Conservation (phyloP, 2,888 invertebrate genomes). For the Liopterus haemorrhoidalis region DNA sequence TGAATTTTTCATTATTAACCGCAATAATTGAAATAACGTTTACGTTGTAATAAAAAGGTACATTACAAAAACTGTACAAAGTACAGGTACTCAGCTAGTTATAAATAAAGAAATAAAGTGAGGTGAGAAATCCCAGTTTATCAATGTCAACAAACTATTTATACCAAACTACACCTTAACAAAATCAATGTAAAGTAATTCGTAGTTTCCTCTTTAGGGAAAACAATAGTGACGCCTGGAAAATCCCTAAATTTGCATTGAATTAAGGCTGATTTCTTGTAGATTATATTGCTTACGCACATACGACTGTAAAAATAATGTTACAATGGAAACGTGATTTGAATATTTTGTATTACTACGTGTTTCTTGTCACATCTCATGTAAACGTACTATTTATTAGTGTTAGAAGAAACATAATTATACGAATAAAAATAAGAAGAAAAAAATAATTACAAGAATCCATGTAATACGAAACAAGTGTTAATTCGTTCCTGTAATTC, state of each 20-base stretch:
- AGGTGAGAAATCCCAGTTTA: not conserved
- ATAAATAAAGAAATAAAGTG: conserved; percentile 5
- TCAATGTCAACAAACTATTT: not conserved
- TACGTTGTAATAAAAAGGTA: too few species aligned
- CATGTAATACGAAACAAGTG: too few species aligned
- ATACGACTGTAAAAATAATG: conserved; percentile 6
- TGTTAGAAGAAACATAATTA: too few species aligned
- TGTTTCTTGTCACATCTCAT: conserved; percentile 7
- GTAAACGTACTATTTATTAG: conserved; percentile 3
- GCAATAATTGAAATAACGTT: too few species aligned
- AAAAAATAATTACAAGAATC: too few species aligned
- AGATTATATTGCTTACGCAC: conserved; percentile 1
- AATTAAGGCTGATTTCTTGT: conserved; percentile 2
- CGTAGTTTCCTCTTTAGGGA: not conserved
- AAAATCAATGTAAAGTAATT: not conserved
- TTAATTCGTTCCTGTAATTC: too few species aligned
- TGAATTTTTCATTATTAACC: too few species aligned
- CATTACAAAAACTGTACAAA: too few species aligned
- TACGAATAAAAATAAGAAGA: too few species aligned
- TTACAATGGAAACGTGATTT: conserved; percentile 10
- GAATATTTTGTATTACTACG: conserved; percentile 8
- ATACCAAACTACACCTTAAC: not conserved
- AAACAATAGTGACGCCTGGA: too few species aligned
- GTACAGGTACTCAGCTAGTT: conserved; percentile 1
- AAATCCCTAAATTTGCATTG: conserved; percentile 10